Evolutionary conservation across 2,888 invertebrate genomes (phyloP).

Genomic region (Lasius fuliginosus): DNA sequence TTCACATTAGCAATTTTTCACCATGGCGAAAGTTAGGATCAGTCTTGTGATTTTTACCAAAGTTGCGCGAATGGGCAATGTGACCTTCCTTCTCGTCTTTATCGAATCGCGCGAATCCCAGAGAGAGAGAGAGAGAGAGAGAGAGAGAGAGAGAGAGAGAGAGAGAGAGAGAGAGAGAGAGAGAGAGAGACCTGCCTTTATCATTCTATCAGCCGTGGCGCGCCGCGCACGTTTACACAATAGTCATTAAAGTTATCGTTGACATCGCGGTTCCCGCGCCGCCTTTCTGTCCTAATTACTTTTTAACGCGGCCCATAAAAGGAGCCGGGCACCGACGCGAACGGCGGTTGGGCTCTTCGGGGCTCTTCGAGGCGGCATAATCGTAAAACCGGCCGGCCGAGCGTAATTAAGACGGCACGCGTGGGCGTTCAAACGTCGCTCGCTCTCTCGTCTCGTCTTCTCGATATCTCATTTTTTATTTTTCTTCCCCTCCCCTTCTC

Average conservation of each 20-base stretch:
- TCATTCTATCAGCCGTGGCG: constrained; percentile 11
- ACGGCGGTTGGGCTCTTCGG: constrained; percentile 34
- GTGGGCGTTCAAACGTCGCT: constrained; percentile 76
- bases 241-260: constrained; percentile 71
- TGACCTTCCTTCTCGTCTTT: neutral
- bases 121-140: neutral
- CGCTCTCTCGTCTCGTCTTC: constrained; percentile 63
- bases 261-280: constrained; percentile 67
- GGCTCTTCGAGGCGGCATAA: constrained; percentile 68
- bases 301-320: constrained; percentile 74
- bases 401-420: constrained; percentile 77
- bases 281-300: constrained; percentile 72
- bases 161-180: neutral
- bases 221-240: constrained; percentile 58
- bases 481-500: neutral
- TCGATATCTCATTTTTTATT: constrained; percentile 19
- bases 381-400: constrained; percentile 70
- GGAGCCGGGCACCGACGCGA: constrained; percentile 59
- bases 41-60: neutral
- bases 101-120: constrained; percentile 1
- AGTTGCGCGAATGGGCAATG: neutral
- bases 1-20: neutral
- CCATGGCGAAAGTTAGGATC: neutral
- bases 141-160: too few relatives aligned
- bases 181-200: neutral